A percentile compares a stretch with the other conserved stretches of the same genome.
phyloP scores from a whole-genome alignment of 2,888 invertebrate species.

The Melieria picta region DNA sequence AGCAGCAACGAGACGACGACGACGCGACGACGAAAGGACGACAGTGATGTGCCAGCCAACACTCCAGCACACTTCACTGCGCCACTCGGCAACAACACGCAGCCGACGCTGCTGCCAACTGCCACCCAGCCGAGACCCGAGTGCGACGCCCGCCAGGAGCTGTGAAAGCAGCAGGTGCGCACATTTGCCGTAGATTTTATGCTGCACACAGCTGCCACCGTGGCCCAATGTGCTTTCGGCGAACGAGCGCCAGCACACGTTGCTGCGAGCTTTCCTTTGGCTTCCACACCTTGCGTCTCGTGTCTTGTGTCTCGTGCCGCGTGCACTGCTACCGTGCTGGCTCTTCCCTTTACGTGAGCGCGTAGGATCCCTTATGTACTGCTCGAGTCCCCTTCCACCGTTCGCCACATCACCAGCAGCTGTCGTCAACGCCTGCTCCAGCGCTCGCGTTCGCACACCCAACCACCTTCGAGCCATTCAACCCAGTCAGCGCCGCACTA shows the following conservation, averaged over 20 bases:
- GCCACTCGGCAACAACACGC: slow-evolving; percentile 8
- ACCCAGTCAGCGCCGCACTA: not conserved
- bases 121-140: not conserved
- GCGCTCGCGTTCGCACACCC: not conserved
- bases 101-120: slow-evolving; percentile 3
- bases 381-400: not conserved
- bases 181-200: slow-evolving; percentile 38
- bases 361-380: too few species aligned
- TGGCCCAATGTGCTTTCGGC: slow-evolving; percentile 34
- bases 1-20: slow-evolving; percentile 13
- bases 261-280: slow-evolving; percentile 13
- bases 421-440: slow-evolving; percentile 6
- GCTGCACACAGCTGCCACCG: slow-evolving; percentile 33
- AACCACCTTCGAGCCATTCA: not conserved
- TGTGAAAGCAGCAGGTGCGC: slow-evolving; percentile 38
- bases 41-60: not conserved
- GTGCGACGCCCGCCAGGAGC: slow-evolving; percentile 25
- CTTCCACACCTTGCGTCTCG: not conserved
- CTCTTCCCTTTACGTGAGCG: too few species aligned
- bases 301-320: slow-evolving; percentile 1
- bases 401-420: not conserved
- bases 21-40: slow-evolving; percentile 16
- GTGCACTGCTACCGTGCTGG: not conserved
- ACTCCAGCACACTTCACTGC: too few species aligned
- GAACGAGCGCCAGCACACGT: slow-evolving; percentile 16